Conservation (phyloP, 1,140 invertebrate genomes). For the Drosophila tsacasi region DNA sequence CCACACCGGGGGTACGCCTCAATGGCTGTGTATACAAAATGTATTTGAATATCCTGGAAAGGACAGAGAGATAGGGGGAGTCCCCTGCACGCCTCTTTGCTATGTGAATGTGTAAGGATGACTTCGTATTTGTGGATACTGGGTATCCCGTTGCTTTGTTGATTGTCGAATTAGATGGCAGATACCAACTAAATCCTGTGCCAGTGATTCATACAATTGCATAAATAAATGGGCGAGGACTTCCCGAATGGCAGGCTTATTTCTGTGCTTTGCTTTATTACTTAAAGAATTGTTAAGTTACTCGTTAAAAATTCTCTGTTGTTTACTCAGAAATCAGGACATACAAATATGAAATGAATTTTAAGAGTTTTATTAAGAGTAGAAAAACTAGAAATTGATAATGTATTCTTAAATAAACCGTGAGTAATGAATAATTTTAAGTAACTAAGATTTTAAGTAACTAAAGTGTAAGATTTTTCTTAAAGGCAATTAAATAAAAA, state of each 20-base stretch:
- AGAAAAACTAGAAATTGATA: neutral
- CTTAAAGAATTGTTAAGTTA: neutral
- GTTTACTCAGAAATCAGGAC: neutral
- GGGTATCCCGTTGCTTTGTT: conserved; percentile 43
- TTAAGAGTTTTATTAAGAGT: neutral
- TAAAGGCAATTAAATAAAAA: no score
- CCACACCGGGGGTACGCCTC: conserved; percentile 32
- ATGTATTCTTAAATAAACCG: neutral
- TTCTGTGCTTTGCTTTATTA: neutral
- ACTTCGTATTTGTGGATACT: conserved; percentile 42
- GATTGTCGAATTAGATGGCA: conserved; percentile 45
- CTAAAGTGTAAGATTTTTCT: no score
- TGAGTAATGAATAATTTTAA: neutral
- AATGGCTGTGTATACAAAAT: conserved; percentile 44
- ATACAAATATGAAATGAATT: neutral
- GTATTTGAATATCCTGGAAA: conserved; percentile 26
- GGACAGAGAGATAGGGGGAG: neutral
- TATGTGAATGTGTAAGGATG: conserved; percentile 9
- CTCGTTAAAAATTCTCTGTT: neutral
- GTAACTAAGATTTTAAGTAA: no score
- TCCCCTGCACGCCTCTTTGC: neutral
- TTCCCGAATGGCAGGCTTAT: neutral
- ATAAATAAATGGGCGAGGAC: conserved; percentile 13
- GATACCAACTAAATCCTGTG: conserved; percentile 34
- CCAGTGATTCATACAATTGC: conserved; percentile 34